Evolutionary conservation across 2,888 invertebrate species (phyloP).

Genomic region (Frankliniella intonsa): DNA sequence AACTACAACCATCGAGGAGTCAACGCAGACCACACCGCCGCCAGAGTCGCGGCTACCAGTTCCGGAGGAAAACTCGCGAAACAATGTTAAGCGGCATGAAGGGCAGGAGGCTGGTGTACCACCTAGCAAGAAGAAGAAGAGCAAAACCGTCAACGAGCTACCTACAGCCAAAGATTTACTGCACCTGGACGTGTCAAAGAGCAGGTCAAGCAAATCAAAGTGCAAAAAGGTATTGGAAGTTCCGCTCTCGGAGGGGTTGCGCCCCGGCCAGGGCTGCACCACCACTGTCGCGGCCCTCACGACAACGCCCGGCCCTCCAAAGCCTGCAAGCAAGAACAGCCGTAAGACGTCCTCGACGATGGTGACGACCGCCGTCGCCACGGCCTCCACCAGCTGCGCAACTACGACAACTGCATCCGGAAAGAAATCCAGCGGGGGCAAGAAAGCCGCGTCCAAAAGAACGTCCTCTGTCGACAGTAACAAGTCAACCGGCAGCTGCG

Average conservation of each 20-base stretch:
- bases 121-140: constrained; percentile 32
- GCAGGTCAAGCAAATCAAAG: constrained; percentile 32
- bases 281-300: constrained; percentile 31
- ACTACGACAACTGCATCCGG: neutral
- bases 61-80: constrained; percentile 38
- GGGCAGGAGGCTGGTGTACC: constrained; percentile 36
- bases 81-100: constrained; percentile 38
- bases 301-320: constrained; percentile 35
- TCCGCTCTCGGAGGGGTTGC: constrained; percentile 28
- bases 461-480: neutral
- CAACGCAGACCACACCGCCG: constrained; percentile 48
- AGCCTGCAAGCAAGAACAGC: constrained; percentile 33
- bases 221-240: constrained; percentile 18
- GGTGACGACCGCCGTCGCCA: constrained; percentile 10
- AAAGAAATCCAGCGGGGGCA: neutral
- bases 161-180: too few species aligned
- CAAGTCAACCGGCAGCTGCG: neutral
- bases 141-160: neutral
- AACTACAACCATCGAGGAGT: constrained; percentile 43
- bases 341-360: constrained; percentile 14
- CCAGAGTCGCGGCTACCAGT: constrained; percentile 42
- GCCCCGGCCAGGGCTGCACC: constrained; percentile 29
- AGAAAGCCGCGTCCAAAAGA: neutral
- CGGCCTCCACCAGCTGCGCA: constrained; percentile 22
- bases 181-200: constrained; percentile 31